Conservation (phyloP, 2,797 vertebrate species). For the Poeciliopsis turneri region DNA sequence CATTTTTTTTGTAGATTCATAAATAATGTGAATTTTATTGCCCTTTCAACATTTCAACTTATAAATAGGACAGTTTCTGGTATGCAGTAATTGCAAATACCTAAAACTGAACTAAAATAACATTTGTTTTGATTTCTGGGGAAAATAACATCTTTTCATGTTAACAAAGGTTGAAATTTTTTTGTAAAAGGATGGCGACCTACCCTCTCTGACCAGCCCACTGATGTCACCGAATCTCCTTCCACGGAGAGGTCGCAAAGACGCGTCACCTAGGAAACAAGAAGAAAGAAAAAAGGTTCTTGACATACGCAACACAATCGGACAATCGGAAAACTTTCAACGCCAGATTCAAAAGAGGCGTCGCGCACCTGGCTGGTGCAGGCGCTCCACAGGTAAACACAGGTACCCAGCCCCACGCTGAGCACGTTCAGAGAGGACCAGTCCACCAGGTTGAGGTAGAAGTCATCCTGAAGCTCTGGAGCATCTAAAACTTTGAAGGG, state of each 20-base stretch:
- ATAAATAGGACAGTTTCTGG: background rate
- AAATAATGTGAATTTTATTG: background rate
- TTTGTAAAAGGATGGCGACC: slow-evolving; percentile 52
- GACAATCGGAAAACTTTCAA: background rate
- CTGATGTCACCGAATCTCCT: slow-evolving; percentile 96
- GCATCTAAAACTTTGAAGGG: slow-evolving; percentile 98
- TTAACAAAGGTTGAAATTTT: background rate
- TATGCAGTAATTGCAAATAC: background rate
- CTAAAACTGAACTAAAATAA: background rate
- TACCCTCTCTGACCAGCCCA: slow-evolving; percentile 98
- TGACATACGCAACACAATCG: background rate
- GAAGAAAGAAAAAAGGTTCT: background rate
- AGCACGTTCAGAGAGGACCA: slow-evolving; percentile 98
- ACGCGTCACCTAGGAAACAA: slow-evolving; percentile 87
- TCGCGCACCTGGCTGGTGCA: slow-evolving; percentile 94
- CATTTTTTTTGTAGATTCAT: background rate
- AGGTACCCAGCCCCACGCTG: slow-evolving; percentile 96
- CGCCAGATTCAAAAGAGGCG: background rate
- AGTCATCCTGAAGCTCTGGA: slow-evolving; percentile 97
- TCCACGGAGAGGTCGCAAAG: slow-evolving; percentile 97
- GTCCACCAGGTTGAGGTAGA: slow-evolving; percentile 99
- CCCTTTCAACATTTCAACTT: background rate
- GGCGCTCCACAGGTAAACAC: slow-evolving; percentile 98
- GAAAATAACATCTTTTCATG: background rate
- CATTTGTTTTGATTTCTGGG: no score